Conservation (phyloP, 2,888 invertebrate genomes). For the Clunio marinus region DNA sequence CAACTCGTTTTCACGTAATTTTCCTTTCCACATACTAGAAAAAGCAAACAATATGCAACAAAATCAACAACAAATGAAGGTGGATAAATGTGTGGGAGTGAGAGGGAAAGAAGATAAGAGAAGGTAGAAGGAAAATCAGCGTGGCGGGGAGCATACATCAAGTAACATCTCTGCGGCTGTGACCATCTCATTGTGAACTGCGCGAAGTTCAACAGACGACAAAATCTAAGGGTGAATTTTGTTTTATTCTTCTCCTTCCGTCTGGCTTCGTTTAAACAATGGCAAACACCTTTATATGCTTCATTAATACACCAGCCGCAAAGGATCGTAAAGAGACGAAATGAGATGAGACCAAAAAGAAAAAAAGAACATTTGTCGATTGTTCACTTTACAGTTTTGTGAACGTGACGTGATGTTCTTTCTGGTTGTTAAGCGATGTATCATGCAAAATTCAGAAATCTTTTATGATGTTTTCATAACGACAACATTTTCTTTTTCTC, state of each 20-base stretch:
- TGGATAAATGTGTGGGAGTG: too few relatives aligned
- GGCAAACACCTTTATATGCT: conserved; percentile 9
- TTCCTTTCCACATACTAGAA: too few relatives aligned
- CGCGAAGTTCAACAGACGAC: conserved; percentile 16
- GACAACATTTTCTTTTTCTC: too few relatives aligned
- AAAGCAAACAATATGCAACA: too few relatives aligned
- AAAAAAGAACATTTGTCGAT: conserved; percentile 24
- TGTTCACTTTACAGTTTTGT: conserved; percentile 17
- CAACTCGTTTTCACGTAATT: too few relatives aligned
- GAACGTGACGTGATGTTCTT: background rate
- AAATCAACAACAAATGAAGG: too few relatives aligned
- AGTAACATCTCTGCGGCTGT: too few relatives aligned
- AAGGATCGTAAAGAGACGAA: background rate
- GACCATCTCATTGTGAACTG: background rate
- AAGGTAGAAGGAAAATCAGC: too few relatives aligned
- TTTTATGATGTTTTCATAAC: too few relatives aligned
- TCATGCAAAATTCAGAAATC: background rate
- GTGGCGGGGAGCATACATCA: too few relatives aligned
- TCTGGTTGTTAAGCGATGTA: background rate
- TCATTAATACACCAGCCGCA: conserved; percentile 16
- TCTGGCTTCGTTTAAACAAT: background rate
- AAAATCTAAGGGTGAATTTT: conserved; percentile 17
- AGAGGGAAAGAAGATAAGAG: too few relatives aligned
- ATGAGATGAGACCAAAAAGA: background rate
- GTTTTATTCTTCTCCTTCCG: background rate